phyloP scores from a whole-genome alignment of 2,888 invertebrate genomes.

The Drosophila stalkeri region DNA sequence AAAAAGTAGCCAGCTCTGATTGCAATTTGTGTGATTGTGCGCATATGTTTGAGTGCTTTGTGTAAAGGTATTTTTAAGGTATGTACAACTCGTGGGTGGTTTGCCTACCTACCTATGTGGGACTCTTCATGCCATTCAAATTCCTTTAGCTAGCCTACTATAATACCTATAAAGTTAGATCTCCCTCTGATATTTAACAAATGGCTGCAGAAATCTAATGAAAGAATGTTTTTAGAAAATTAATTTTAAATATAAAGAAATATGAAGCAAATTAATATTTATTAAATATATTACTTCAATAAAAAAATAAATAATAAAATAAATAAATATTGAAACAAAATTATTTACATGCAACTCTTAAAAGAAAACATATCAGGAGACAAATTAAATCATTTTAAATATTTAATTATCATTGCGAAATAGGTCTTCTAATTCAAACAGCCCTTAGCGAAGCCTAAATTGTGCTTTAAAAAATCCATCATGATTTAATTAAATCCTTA shows the following conservation, averaged over 20 bases:
- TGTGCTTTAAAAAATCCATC: no score
- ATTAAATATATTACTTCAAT: no score
- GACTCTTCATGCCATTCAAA: slow-evolving; percentile 2
- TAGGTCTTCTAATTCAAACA: no score
- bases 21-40: slow-evolving; percentile 11
- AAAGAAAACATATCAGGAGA: no score
- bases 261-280: no score
- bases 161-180: neutral
- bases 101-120: neutral
- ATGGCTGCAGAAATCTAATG: neutral
- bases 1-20: neutral
- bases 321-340: no score
- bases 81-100: slow-evolving; percentile 4
- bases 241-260: no score
- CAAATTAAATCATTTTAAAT: no score
- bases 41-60: slow-evolving; percentile 15
- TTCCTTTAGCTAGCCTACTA: neutral
- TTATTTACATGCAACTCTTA: no score
- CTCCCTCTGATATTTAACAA: neutral
- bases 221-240: neutral
- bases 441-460: no score
- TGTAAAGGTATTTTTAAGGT: slow-evolving; percentile 3
- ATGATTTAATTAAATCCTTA: neutral
- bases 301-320: no score
- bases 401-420: no score